These are phyloP conservation scores for Oreochromis niloticus DNA, from an alignment of 2,113 vertebrate genomes.

Conservation along the genomic window DNA sequence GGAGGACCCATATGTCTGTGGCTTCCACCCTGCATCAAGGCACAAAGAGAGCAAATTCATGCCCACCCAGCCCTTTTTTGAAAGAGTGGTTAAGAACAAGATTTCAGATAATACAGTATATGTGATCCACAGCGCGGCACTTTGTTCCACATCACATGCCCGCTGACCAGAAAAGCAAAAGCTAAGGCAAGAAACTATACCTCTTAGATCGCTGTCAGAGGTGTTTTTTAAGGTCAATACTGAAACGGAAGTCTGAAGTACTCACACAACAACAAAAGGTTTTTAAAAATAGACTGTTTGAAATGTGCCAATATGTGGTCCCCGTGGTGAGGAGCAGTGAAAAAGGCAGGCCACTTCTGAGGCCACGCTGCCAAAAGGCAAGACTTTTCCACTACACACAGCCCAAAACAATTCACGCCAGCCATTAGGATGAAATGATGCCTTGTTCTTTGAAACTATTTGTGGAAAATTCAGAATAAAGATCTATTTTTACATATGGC, in stretches of 20 bases:
- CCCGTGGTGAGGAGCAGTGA: constrained; percentile 62
- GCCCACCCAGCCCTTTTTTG: background rate
- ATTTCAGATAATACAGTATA: constrained; percentile 29
- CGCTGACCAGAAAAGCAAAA: constrained; percentile 49
- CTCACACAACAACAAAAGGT: constrained; percentile 62
- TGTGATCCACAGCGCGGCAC: constrained; percentile 25
- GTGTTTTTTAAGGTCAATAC: constrained; percentile 63
- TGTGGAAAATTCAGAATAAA: constrained; percentile 72
- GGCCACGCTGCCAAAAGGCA: constrained; percentile 57
- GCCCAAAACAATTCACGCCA: constrained; percentile 69
- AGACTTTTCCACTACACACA: constrained; percentile 65
- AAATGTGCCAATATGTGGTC: constrained; percentile 72
- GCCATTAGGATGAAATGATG: constrained; percentile 72
- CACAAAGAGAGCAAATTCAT: constrained; percentile 20
- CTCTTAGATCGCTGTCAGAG: constrained; percentile 50
- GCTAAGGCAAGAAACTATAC: constrained; percentile 48
- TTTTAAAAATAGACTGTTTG: constrained; percentile 64
- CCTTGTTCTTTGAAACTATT: constrained; percentile 72
- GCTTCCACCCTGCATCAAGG: background rate
- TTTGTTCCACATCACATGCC: constrained; percentile 48
- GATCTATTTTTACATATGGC: constrained; percentile 75
- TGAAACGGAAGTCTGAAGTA: constrained; percentile 67
- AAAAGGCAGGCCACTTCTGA: constrained; percentile 66
- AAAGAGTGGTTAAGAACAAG: constrained; percentile 23
- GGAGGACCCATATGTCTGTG: constrained; percentile 4